Percentiles rank a stretch among this genome's conserved stretches.
These are phyloP conservation scores for Rotaria magnacalcarata DNA, from an alignment of 2,888 invertebrate genomes.

Conservation along the genomic window DNA sequence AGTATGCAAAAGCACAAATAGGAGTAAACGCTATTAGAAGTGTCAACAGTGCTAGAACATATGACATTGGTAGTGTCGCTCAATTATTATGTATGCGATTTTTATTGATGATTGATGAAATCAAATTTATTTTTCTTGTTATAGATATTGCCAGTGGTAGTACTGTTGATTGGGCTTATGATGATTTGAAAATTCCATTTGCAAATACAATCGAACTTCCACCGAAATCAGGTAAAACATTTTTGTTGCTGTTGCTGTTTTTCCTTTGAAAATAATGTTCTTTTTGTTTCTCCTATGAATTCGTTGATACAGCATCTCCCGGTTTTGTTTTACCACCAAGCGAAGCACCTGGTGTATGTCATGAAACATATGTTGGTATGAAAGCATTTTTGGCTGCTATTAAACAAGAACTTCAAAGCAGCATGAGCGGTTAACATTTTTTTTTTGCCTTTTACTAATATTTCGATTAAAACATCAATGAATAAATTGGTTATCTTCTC, in stretches of 20 bases:
- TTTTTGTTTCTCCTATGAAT: not conserved
- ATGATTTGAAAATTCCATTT: not conserved
- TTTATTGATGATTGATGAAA: not conserved
- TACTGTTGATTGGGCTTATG: not conserved
- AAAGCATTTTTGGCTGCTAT: not conserved
- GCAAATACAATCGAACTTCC: conserved; percentile 13
- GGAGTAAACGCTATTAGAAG: conserved; percentile 20
- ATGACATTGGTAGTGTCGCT: not conserved
- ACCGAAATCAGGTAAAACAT: not conserved
- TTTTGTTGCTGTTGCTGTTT: not conserved
- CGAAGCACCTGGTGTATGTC: not conserved
- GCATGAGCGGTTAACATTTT: not conserved
- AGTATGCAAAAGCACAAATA: conserved; percentile 19
- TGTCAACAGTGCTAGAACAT: not conserved
- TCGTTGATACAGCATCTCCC: not conserved
- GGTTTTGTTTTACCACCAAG: not conserved
- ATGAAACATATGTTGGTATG: not conserved
- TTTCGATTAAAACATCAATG: not conserved
- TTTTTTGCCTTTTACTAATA: not conserved
- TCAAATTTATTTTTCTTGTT: not conserved
- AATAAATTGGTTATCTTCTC: not conserved
- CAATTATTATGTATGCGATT: not conserved
- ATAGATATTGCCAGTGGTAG: conserved; percentile 28
- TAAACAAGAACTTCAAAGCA: not conserved
- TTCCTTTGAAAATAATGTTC: not conserved